Conservation (phyloP, 2,888 invertebrate species). For the Cotesia congregata region DNA sequence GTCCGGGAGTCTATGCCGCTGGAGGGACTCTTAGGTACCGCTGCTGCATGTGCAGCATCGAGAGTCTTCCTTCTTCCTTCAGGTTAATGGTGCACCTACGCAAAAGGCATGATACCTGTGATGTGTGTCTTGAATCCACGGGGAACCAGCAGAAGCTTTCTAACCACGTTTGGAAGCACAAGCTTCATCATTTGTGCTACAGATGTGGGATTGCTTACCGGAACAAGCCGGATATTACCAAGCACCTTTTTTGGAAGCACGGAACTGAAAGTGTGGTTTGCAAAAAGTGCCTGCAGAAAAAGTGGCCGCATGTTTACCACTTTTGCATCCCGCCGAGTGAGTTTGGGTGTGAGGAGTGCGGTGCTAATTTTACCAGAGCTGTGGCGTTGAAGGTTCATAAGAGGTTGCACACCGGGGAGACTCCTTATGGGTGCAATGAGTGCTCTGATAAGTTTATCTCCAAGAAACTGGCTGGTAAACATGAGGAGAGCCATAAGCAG, state of each 20-base stretch:
- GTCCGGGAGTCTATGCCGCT: constrained; percentile 82
- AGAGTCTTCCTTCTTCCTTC: constrained; percentile 87
- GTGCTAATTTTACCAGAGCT: constrained; percentile 80
- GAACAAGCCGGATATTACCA: constrained; percentile 89
- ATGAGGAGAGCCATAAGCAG: constrained; percentile 75
- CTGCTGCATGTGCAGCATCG: constrained; percentile 85
- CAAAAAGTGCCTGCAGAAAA: constrained; percentile 88
- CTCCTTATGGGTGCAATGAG: constrained; percentile 81
- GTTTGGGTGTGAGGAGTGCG: constrained; percentile 87
- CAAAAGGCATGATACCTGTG: constrained; percentile 87
- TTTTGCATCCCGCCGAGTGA: constrained; percentile 86
- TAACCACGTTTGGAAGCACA: constrained; percentile 93
- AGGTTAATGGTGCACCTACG: constrained; percentile 89
- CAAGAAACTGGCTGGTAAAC: constrained; percentile 82
- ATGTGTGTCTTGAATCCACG: constrained; percentile 88
- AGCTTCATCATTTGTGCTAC: constrained; percentile 88
- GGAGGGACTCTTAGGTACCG: constrained; percentile 81
- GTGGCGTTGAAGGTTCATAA: constrained; percentile 88
- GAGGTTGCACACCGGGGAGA: constrained; percentile 81
- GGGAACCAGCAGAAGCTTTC: constrained; percentile 85
- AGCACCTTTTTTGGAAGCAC: constrained; percentile 93
- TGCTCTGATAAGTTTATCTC: constrained; percentile 87
- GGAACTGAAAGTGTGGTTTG: constrained; percentile 90
- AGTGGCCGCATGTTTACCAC: constrained; percentile 93
- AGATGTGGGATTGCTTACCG: constrained; percentile 90